Conservation (phyloP, 2,888 invertebrate genomes). For the Noctuana brunneofusca region DNA sequence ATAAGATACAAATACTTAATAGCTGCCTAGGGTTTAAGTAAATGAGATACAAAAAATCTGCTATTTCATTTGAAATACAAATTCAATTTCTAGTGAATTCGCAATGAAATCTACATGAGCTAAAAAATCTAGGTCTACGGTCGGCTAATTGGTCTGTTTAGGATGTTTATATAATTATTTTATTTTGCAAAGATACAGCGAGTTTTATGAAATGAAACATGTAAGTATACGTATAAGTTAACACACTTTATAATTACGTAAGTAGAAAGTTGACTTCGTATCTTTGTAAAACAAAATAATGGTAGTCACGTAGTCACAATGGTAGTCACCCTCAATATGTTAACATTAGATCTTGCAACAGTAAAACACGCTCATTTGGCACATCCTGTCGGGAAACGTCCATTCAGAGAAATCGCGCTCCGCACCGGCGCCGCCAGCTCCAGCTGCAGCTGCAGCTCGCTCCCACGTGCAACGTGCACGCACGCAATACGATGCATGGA, state of each 20-base stretch:
- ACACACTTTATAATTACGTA: background rate
- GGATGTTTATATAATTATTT: background rate
- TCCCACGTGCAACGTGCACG: too few species aligned
- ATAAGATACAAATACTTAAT: background rate
- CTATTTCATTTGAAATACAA: background rate
- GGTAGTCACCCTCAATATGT: background rate
- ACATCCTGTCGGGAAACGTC: constrained; percentile 12
- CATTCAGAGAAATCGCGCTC: background rate
- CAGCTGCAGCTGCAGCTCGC: too few species aligned
- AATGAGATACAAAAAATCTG: background rate
- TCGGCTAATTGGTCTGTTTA: constrained; percentile 20
- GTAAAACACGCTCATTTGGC: constrained; percentile 16
- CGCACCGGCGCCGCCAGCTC: background rate
- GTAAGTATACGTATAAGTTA: background rate
- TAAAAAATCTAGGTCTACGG: constrained; percentile 1
- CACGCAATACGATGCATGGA: too few species aligned
- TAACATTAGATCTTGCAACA: background rate
- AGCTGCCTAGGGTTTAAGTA: background rate
- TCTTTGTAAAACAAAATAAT: background rate
- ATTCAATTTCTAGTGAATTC: background rate
- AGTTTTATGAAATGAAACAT: background rate
- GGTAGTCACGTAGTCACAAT: background rate
- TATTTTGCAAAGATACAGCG: background rate
- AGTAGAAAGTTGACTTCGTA: background rate
- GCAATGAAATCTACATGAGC: constrained; percentile 3